These are phyloP conservation scores for Trematocara unimaculatum DNA, from an alignment of 2,113 vertebrate species.

Conservation along the genomic window DNA sequence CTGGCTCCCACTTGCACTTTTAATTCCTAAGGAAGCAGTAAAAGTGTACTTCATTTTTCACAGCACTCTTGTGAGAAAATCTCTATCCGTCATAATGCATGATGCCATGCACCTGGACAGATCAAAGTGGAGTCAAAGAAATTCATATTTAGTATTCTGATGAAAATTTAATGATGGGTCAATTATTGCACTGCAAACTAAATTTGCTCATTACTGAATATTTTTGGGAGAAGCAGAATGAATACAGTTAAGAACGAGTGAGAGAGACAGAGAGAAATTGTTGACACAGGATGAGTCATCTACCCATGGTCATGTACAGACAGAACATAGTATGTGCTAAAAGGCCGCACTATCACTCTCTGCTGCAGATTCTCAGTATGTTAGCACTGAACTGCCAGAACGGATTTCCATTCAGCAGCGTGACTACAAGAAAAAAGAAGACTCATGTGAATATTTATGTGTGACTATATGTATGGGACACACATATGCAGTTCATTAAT, in stretches of 20 bases:
- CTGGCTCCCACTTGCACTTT: not conserved
- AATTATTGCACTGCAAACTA: not conserved
- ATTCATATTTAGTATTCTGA: not conserved
- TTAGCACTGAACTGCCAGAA: not conserved
- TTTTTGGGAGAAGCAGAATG: not conserved
- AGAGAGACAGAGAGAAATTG: not conserved
- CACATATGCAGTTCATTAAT: not conserved
- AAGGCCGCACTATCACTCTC: not conserved
- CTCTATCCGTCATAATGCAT: not conserved
- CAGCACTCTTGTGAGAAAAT: not conserved
- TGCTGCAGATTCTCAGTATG: not conserved
- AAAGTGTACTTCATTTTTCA: not conserved
- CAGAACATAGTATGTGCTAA: slow-evolving; percentile 14
- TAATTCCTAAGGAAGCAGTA: not conserved
- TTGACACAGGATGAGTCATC: slow-evolving; percentile 51
- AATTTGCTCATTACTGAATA: not conserved
- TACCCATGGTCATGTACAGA: slow-evolving; percentile 29
- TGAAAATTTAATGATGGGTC: not conserved
- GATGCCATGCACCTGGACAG: not conserved
- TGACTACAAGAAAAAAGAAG: not conserved
- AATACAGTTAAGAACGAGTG: not conserved
- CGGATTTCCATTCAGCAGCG: not conserved
- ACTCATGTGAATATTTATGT: not conserved
- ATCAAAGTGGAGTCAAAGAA: not conserved
- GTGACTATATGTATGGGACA: not conserved